Evolutionary conservation across 64 coral and sea anemone genomes (phyloP), one percentile per base, ranked within the genome.

Genomic region (Porites australiensis): DNA sequence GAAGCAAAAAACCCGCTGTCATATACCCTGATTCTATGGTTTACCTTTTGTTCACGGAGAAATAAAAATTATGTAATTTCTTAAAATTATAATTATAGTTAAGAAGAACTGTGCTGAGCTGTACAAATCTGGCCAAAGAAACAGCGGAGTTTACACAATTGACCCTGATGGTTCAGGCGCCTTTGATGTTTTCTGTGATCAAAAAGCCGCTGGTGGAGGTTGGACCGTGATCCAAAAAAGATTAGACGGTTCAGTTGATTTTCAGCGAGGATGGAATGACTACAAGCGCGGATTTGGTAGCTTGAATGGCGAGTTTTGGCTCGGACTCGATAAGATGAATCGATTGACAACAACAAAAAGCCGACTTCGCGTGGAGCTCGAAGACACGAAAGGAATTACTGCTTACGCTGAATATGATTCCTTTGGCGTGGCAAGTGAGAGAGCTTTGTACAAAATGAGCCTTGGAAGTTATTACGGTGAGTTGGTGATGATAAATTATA

Each of bases 191-290:
- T 84, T 75, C 57, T 92, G 90, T 52, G 90, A 92, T 75, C 90
- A 92, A 20, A 62, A 43, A 66, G 54, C 88, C 43, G 67, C 61
- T 11, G 61, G 76, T 13, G 76, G 76, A 18, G 88, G 88, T 2
- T 92, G 90, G 90, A 85, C 80, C 6, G 90, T 92, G 16, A 83
- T 92, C 44, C 90, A 92, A 21, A 80, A 73, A 11, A 70, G 90
- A 82, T 15, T 64, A 37, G 79, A 92, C 45, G 90, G 90, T 68
- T 85, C 79, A 2, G 90, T 75, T 63, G 83, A 85, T 58, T 92
- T 92, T 52, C 64, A 84, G 10, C 70, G 90, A 19, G 62, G 12
- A 10, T 92, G 90, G 90, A 1, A 11, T 6, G 90, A 92, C 46
- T 92, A 86, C 69, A 77, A 62, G 22, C 5, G 8, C 16, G 90